Percentiles rank a stretch among this genome's conserved stretches.
Conservation (phyloP, 1,140 invertebrate species). For the Carcinoscorpius rotundicauda region DNA sequence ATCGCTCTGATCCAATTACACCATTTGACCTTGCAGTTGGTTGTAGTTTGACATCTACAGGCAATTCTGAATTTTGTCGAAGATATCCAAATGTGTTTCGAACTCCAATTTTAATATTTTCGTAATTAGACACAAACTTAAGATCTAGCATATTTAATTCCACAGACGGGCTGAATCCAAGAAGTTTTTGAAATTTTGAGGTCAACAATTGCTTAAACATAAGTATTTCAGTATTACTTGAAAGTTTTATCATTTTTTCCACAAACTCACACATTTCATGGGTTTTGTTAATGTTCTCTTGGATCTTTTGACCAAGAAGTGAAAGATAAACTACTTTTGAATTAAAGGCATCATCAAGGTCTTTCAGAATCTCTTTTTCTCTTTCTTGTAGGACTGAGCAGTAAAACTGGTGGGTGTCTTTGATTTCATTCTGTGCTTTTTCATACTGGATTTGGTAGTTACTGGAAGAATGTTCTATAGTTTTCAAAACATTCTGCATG, state of each 20-base stretch:
- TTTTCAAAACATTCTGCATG: conserved; percentile 66
- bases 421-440: conserved; percentile 87
- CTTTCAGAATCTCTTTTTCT: conserved; percentile 83
- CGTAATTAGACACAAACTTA: conserved; percentile 93
- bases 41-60: conserved; percentile 46
- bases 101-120: conserved; percentile 79
- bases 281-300: conserved; percentile 87
- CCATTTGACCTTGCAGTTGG: conserved; percentile 69
- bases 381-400: conserved; percentile 88
- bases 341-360: conserved; percentile 83
- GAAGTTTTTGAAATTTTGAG: conserved; percentile 67
- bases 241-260: conserved; percentile 77
- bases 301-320: conserved; percentile 77
- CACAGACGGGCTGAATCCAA: conserved; percentile 72
- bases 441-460: conserved; percentile 80
- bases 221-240: conserved; percentile 74
- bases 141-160: conserved; percentile 61
- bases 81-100: conserved; percentile 93
- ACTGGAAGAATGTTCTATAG: conserved; percentile 68
- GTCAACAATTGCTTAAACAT: conserved; percentile 91
- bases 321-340: conserved; percentile 75
- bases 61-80: conserved; percentile 49
- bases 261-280: conserved; percentile 87
- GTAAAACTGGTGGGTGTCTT: conserved; percentile 90
- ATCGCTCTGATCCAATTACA: conserved; percentile 21